Conservation (phyloP, 2,888 invertebrate genomes). For the Elysia crispata region DNA sequence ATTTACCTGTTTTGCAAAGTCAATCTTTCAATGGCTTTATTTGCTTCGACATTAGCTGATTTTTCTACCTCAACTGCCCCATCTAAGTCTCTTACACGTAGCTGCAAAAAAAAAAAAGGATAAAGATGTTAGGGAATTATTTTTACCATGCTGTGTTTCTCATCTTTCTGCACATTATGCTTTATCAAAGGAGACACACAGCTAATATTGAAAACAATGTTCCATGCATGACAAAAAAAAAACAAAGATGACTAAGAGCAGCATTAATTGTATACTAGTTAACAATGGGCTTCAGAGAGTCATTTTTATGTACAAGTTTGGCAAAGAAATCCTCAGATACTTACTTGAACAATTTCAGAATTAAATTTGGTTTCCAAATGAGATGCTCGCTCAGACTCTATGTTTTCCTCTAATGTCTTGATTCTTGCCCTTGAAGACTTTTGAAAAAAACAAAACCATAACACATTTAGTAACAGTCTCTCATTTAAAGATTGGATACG, state of each 20-base stretch:
- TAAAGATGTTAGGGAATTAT: background rate
- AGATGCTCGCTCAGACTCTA: constrained; percentile 75
- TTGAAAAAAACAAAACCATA: constrained; percentile 2
- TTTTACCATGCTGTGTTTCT: no score
- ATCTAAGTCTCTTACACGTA: constrained; percentile 73
- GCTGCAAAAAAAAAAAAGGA: constrained; percentile 61
- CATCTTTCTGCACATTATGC: no score
- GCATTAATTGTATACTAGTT: no score
- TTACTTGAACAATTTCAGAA: constrained; percentile 75
- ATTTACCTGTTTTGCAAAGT: constrained; percentile 70
- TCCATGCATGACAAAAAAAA: no score
- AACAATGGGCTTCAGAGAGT: no score
- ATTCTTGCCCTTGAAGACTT: constrained; percentile 66
- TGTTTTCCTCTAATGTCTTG: constrained; percentile 69
- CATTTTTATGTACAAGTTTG: no score
- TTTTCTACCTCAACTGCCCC: constrained; percentile 73
- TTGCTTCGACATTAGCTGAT: constrained; percentile 69
- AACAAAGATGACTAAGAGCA: no score
- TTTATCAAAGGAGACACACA: no score
- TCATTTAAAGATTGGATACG: no score
- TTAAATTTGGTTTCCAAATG: constrained; percentile 76
- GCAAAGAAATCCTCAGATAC: background rate
- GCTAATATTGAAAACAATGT: no score
- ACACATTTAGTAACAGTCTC: no score
- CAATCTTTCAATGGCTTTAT: constrained; percentile 69